These are phyloP conservation scores for Dicranocentrus wangi DNA, from an alignment of 2,888 invertebrate species.

Conservation along the genomic window DNA sequence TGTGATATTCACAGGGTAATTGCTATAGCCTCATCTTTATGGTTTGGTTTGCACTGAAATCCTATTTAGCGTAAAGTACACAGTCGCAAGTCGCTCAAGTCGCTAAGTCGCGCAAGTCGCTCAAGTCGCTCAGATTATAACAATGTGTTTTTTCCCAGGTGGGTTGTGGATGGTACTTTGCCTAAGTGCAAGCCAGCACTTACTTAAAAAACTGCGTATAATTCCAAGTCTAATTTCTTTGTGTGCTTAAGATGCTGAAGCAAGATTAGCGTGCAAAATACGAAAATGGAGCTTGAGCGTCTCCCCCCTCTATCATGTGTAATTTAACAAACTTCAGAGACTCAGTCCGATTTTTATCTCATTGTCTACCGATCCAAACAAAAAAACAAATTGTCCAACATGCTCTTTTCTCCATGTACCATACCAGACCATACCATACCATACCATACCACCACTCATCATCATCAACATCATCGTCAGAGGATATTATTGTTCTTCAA, in stretches of 20 bases:
- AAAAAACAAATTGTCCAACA: constrained; percentile 24
- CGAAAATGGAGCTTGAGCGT: constrained; percentile 45
- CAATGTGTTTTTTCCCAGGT: constrained; percentile 42
- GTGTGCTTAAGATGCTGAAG: constrained; percentile 55
- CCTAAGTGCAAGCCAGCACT: constrained; percentile 38
- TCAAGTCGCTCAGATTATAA: too few species aligned
- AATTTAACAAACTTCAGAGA: constrained; percentile 21
- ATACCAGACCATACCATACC: too few species aligned
- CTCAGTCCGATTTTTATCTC: constrained; percentile 48
- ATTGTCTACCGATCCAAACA: constrained; percentile 20
- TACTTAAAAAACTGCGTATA: not conserved
- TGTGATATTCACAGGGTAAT: constrained; percentile 44
- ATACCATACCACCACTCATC: too few species aligned
- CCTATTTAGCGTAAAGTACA: too few species aligned
- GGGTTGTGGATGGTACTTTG: constrained; percentile 34
- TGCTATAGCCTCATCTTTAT: constrained; percentile 28
- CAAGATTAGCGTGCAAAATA: constrained; percentile 60
- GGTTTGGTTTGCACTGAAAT: too few species aligned
- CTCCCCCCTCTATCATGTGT: not conserved
- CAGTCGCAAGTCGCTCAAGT: too few species aligned
- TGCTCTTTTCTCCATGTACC: not conserved
- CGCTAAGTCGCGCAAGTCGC: too few species aligned
- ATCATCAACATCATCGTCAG: too few species aligned
- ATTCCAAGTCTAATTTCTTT: constrained; percentile 37
- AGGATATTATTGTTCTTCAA: too few species aligned